Evolutionary conservation across 2,888 invertebrate species (phyloP), one percentile per base, ranked within the genome.

Genomic region (Athripsodes cinereus): DNA sequence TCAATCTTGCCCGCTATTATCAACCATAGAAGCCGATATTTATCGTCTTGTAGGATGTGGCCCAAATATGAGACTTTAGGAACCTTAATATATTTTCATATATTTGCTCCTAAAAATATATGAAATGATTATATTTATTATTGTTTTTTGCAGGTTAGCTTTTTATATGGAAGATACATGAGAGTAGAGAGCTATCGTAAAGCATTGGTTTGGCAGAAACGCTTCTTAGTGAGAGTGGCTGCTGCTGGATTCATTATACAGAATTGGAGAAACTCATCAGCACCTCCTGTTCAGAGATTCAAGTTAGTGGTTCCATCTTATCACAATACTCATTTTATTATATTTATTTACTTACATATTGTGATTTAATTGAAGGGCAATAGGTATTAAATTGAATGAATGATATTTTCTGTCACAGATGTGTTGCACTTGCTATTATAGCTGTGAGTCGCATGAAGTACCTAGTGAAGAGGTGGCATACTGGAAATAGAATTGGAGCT

Each of bases 181-280:
- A 81, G 90, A 31, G 83, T 89, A 2, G 91, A 95, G 69, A 92
- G 93, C 68, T 90, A 88, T 67, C 83, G 90, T 59, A 94, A 93
- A 71, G 90, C 94, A 13, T 76, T 96, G 55, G 83, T 89, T 53
- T 95, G 89, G 81, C 96, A 96, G 76, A 96, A 96, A 74, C 83
- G 88, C 19, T 96, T 94, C 72, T 74, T 96, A 55, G 80, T 90
- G 63, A 80, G 87, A 16, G 81, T 89, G 59, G 69, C 91, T 48
- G 71, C 74, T 1, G 78, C 72, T 53, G 74, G 69, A 62, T 81
- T 78, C 48, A 87, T 72, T 77, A 83, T 83, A 69, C 74, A 67
- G 57, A 71, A 68, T 1, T 74, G 76, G 65, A 74, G 65, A 16
- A 69, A 72, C 67, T 65, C 69, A 47, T 69, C 68, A 11, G 61